phyloP scores from a whole-genome alignment of 2,113 vertebrate genomes.

The Zeus faber region DNA sequence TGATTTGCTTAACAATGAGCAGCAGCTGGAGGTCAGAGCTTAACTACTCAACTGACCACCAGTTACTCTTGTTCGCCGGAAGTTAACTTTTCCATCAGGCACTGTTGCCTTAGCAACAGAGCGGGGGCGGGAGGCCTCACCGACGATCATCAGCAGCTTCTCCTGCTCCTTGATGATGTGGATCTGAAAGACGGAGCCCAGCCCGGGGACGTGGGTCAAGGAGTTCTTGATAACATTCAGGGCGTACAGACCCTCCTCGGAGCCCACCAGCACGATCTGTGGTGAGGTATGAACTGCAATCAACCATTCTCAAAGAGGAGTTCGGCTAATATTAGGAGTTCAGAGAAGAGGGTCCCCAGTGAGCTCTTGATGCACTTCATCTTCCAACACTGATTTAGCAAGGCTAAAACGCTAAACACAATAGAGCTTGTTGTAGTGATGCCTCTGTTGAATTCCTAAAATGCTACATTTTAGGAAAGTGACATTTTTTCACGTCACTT shows the following conservation, averaged over 20 bases:
- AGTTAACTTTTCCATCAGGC: neutral
- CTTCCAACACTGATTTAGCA: too few relatives aligned
- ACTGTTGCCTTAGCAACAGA: neutral
- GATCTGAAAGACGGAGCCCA: conserved; percentile 97
- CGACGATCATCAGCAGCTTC: conserved; percentile 93
- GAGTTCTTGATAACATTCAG: conserved; percentile 98
- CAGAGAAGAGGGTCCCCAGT: too few relatives aligned
- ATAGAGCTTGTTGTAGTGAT: too few relatives aligned
- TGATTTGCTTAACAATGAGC: neutral
- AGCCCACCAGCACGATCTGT: conserved; percentile 96
- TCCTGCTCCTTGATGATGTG: conserved; percentile 97
- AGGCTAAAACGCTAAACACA: too few relatives aligned
- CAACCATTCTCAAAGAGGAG: too few relatives aligned
- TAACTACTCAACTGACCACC: neutral
- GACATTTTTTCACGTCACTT: too few relatives aligned
- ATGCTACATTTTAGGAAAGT: too few relatives aligned
- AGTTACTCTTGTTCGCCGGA: neutral
- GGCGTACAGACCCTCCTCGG: conserved; percentile 96
- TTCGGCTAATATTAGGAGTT: too few relatives aligned
- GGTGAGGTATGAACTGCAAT: too few relatives aligned
- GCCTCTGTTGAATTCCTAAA: too few relatives aligned
- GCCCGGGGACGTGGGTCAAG: conserved; percentile 91
- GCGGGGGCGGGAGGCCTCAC: conserved; percentile 46
- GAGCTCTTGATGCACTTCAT: too few relatives aligned
- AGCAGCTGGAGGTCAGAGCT: neutral